Conservation (phyloP, 2,888 invertebrate genomes). For the Acronicta aceris region DNA sequence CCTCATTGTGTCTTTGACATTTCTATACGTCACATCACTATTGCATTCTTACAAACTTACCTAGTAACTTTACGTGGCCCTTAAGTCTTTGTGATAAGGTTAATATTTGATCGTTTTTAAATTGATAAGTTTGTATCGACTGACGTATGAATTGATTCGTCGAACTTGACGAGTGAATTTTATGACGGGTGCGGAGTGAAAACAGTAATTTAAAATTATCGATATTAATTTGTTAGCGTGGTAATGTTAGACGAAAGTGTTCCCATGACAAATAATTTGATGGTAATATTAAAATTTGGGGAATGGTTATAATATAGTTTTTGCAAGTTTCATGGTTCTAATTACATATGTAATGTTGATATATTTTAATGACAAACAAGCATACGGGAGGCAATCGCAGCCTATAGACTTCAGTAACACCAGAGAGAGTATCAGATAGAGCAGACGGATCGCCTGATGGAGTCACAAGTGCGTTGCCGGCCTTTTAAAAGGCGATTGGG, state of each 20-base stretch:
- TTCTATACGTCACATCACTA: slow-evolving; percentile 67
- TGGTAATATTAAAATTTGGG: slow-evolving; percentile 20
- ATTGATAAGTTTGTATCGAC: slow-evolving; percentile 24
- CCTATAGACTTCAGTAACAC: too few species aligned
- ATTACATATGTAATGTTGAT: neutral
- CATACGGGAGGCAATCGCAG: too few species aligned
- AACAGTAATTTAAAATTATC: slow-evolving; percentile 58
- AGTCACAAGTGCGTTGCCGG: too few species aligned
- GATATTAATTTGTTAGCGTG: slow-evolving; percentile 49
- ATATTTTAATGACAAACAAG: too few species aligned
- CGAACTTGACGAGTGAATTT: slow-evolving; percentile 62
- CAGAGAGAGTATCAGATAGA: too few species aligned
- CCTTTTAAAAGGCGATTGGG: too few species aligned
- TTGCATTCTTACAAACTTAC: slow-evolving; percentile 57
- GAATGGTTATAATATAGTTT: slow-evolving; percentile 15
- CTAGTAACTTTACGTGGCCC: slow-evolving; percentile 21
- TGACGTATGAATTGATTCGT: slow-evolving; percentile 68
- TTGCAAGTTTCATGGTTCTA: slow-evolving; percentile 1
- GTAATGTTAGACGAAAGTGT: slow-evolving; percentile 52
- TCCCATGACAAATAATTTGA: slow-evolving; percentile 53
- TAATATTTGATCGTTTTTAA: slow-evolving; percentile 11
- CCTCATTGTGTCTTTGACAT: slow-evolving; percentile 66
- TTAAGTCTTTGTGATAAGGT: neutral
- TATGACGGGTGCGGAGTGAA: slow-evolving; percentile 53
- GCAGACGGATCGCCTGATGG: too few species aligned